Evolutionary conservation across 2,888 invertebrate genomes (phyloP), one percentile per base, ranked within the genome.

Genomic region (Exocentrus adspersus): DNA sequence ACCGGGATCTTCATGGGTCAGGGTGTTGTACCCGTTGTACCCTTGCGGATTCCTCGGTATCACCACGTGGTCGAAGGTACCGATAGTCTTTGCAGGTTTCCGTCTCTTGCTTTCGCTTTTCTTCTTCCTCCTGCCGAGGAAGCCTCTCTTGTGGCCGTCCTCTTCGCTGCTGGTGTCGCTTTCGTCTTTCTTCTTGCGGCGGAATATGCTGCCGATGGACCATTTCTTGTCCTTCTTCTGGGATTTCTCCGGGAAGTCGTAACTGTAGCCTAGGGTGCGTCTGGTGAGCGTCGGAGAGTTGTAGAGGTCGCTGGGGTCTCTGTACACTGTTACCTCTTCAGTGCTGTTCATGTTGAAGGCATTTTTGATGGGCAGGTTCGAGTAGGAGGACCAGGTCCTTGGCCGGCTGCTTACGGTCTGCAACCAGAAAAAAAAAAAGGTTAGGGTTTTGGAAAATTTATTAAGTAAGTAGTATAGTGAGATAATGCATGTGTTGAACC

Each of bases 201-300:
- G 86, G 78, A 94, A 91, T 2, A 94, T 85, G 74, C 90, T 91
- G 5, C 93, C 92, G 43, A 94, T 87, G 6, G 92, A 91, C 93
- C 93, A 94, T 81, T 92, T 92, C 77, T 87, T 88, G 72, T 83
- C 84, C 72, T 89, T 90, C 74, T 89, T 89, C 65, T 77, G 72
- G 80, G 83, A 80, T 79, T 84, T 79, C 81, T 80, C 81, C 2
- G 79, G 81, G 65, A 78, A 84, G 81, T 82, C 81, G 80, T 81
- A 83, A 79, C 82, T 85, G 76, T 86, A 82, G 81, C 84, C 85
- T 77, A 82, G 81, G 76, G 77, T 84, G 24, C 79, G 73, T 59
- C 78, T 69, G n/a, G 74, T 70, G 51, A 80, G 65, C 6, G 75
- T 78, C 16, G 81, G 80, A 1, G 80, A 79, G 45, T 74, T 73